phyloP scores from a whole-genome alignment of 1,140 invertebrate species.

The Nilaparvata lugens region DNA sequence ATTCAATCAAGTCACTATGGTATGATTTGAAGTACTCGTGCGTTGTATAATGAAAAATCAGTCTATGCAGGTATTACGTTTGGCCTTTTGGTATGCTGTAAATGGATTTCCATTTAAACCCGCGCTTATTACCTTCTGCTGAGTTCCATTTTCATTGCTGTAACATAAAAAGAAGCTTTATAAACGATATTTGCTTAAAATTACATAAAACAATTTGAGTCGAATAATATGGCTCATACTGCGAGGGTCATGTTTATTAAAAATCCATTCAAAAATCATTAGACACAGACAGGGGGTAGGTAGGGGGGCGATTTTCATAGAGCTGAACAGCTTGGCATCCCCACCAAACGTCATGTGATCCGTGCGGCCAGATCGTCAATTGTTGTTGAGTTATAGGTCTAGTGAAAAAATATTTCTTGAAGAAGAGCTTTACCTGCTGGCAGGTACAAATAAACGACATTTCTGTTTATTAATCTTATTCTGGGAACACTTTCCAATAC shows the following conservation, averaged over 20 bases:
- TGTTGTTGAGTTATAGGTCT: too few species aligned
- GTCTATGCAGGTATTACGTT: background rate
- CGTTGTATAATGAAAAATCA: background rate
- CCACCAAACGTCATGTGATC: too few species aligned
- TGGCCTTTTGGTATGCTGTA: background rate
- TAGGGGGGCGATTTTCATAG: background rate
- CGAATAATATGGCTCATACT: too few species aligned
- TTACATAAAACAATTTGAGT: background rate
- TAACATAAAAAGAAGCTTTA: background rate
- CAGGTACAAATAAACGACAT: too few species aligned
- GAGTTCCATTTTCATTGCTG: constrained; percentile 12
- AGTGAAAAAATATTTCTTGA: too few species aligned
- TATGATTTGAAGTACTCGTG: background rate
- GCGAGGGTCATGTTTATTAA: background rate
- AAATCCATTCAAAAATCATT: background rate
- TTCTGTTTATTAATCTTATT: too few species aligned
- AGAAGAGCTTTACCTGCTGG: too few species aligned
- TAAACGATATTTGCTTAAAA: background rate
- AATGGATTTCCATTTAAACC: background rate
- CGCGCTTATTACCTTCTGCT: constrained; percentile 12
- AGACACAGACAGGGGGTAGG: background rate
- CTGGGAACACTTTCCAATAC: too few species aligned
- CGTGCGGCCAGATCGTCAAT: background rate
- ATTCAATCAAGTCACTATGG: too few species aligned
- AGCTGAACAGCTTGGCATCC: too few species aligned